A percentile compares a stretch with the other conserved stretches of the same genome.
phyloP scores from a whole-genome alignment of 2,888 invertebrate genomes.

The Ormyrus labotus region DNA sequence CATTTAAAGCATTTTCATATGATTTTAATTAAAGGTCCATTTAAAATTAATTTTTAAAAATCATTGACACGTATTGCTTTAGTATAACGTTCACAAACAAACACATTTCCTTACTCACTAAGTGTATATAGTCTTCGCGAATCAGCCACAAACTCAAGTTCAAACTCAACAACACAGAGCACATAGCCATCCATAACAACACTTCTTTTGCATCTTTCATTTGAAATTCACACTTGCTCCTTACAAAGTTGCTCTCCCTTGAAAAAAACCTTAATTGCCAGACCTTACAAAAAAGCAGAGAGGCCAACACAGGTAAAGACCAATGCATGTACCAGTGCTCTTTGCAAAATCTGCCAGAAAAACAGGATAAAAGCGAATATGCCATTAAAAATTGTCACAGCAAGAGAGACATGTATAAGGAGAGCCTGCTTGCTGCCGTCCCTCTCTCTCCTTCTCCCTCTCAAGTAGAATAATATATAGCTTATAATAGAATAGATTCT shows the following conservation, averaged over 20 bases:
- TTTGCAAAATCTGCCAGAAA: slow-evolving; percentile 1
- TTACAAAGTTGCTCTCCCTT: not conserved
- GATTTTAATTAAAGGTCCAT: no score
- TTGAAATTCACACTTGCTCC: not conserved
- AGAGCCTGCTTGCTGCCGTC: not conserved
- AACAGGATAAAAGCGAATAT: slow-evolving; percentile 22
- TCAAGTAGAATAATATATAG: no score
- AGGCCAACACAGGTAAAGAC: no score
- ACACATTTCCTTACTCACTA: no score
- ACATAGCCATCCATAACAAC: not conserved
- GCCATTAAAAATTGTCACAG: slow-evolving; percentile 49
- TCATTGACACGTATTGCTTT: no score
- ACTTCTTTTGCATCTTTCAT: slow-evolving; percentile 1
- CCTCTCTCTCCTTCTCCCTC: not conserved
- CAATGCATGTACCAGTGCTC: not conserved
- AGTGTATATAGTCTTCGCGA: no score
- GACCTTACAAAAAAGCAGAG: not conserved
- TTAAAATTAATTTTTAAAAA: no score
- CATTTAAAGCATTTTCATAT: no score
- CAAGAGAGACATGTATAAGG: slow-evolving; percentile 15
- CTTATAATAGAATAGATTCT: no score
- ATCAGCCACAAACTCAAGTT: not conserved
- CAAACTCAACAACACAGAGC: slow-evolving; percentile 7
- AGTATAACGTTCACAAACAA: no score
- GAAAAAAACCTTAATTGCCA: not conserved